These are phyloP conservation scores for Pristiophorus japonicus DNA, from an alignment of 2,113 vertebrate species.

Conservation along the genomic window DNA sequence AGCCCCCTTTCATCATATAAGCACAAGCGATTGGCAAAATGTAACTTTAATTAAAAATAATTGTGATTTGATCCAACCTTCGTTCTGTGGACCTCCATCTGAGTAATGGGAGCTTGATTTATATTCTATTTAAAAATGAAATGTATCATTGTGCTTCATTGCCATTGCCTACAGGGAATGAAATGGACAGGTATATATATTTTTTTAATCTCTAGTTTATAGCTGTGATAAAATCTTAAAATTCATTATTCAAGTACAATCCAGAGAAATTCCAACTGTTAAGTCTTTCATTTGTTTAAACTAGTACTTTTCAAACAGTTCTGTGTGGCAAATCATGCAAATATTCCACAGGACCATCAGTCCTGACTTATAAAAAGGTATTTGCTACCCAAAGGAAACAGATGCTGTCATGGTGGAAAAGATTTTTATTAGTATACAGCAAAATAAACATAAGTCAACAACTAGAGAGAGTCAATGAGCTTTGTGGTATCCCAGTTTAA, in stretches of 20 bases:
- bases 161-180: neutral
- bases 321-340: neutral
- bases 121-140: neutral
- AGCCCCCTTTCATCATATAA: too few species aligned
- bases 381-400: neutral
- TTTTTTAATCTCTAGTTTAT: neutral
- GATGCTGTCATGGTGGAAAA: neutral
- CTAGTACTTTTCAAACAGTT: neutral
- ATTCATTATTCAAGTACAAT: neutral
- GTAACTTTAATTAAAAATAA: neutral
- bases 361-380: neutral
- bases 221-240: neutral
- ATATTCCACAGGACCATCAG: neutral
- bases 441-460: neutral
- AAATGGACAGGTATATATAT: neutral
- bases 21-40: neutral
- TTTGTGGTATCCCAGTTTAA: neutral
- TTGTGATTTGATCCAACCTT: neutral
- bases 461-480: neutral
- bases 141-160: neutral
- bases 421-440: neutral
- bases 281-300: neutral
- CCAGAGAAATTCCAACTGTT: neutral
- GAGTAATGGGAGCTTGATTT: neutral
- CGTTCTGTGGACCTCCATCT: neutral